Conservation (phyloP, 1,140 invertebrate species). For the Microplitis mediator region DNA sequence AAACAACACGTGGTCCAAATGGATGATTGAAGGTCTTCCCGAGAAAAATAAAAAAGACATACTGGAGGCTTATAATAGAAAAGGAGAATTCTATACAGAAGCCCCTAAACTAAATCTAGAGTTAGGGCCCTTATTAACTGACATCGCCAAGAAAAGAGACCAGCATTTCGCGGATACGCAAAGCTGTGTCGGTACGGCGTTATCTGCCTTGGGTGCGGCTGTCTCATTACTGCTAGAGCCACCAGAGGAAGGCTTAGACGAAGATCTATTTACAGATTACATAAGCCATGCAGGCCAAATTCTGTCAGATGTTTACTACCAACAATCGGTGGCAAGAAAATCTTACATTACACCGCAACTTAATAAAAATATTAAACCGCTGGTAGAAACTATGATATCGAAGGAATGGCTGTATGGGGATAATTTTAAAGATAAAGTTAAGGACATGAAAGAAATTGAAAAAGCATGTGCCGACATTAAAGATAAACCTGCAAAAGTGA, state of each 20-base stretch:
- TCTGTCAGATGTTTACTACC: conserved; percentile 10
- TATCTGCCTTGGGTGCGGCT: conserved; percentile 22
- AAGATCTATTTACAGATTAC: not conserved
- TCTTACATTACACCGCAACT: conserved; percentile 21
- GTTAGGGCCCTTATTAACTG: conserved; percentile 16
- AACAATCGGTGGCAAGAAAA: conserved; percentile 23
- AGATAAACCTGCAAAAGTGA: not conserved
- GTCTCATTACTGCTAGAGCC: conserved; percentile 26
- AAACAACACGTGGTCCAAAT: not conserved
- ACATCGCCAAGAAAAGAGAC: conserved; percentile 33
- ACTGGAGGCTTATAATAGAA: not conserved
- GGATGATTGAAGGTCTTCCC: not conserved
- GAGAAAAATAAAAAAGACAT: too few species aligned
- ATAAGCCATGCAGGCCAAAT: conserved; percentile 13
- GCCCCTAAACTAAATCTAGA: not conserved
- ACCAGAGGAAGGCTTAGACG: not conserved
- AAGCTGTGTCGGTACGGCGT: conserved; percentile 30
- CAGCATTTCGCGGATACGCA: conserved; percentile 31
- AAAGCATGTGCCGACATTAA: conserved; percentile 1
- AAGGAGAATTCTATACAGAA: conserved; percentile 1
- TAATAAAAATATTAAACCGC: conserved; percentile 21
- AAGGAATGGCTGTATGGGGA: conserved; percentile 26
- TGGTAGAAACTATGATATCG: conserved; percentile 5
- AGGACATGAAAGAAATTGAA: conserved; percentile 19
- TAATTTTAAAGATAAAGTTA: conserved; percentile 20